phyloP scores from a whole-genome alignment of 2,888 invertebrate species.

The Aradus depressus region DNA sequence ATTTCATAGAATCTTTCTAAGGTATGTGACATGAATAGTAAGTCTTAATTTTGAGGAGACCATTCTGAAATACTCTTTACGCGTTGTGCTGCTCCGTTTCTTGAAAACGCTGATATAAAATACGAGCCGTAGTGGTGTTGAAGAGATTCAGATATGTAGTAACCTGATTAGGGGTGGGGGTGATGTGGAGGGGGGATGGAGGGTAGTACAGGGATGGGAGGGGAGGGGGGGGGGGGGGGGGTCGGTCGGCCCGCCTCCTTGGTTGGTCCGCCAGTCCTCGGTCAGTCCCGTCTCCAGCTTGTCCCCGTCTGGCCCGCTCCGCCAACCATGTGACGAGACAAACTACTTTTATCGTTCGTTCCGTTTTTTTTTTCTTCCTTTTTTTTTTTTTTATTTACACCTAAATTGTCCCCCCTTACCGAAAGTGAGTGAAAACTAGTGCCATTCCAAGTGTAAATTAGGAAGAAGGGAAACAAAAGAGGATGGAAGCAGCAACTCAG shows the following conservation, averaged over 20 bases:
- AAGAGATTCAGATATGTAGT: too few species aligned
- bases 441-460: too few species aligned
- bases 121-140: too few species aligned
- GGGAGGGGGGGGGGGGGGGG: conserved; percentile 1
- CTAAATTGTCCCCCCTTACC: conserved; percentile 4
- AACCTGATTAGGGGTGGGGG: not conserved
- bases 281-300: not conserved
- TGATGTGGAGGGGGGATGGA: not conserved
- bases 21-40: too few species aligned
- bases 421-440: too few species aligned
- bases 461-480: too few species aligned
- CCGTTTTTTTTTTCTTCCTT: conserved; percentile 16
- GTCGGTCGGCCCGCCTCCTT: not conserved
- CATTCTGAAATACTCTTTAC: too few species aligned
- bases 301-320: not conserved
- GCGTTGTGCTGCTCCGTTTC: too few species aligned
- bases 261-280: not conserved
- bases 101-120: too few species aligned
- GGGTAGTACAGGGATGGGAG: not conserved
- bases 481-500: conserved; percentile 1
- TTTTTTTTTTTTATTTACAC: conserved; percentile 18
- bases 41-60: too few species aligned
- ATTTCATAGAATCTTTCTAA: too few species aligned
- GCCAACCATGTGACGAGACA: conserved; percentile 5
- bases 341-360: conserved; percentile 8